phyloP scores from a whole-genome alignment of 2,888 invertebrate genomes.

The Agrypnus murinus region DNA sequence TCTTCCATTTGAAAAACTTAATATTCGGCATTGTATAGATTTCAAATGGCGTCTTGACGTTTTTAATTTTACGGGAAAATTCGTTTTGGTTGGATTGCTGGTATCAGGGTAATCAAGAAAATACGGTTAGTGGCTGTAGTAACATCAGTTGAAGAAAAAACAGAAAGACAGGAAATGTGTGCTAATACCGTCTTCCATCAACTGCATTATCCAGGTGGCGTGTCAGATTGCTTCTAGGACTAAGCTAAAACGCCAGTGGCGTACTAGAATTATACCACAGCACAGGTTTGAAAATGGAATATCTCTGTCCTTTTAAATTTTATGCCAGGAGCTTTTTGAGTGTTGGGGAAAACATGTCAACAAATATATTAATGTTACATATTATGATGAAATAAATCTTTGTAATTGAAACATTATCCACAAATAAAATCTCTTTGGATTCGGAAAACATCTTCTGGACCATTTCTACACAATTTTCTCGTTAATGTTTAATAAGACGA shows the following conservation, averaged over 20 bases:
- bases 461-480: slow-evolving; percentile 20
- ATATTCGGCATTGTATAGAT: slow-evolving; percentile 14
- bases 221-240: slow-evolving; percentile 44
- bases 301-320: slow-evolving; percentile 19
- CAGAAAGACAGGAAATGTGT: slow-evolving; percentile 31
- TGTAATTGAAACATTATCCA: too few relatives aligned
- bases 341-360: too few relatives aligned
- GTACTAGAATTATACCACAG: slow-evolving; percentile 22
- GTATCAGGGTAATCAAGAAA: slow-evolving; percentile 7
- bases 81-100: background rate
- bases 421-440: too few relatives aligned
- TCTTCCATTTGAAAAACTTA: slow-evolving; percentile 19
- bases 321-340: too few relatives aligned
- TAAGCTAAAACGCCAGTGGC: slow-evolving; percentile 41
- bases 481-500: slow-evolving; percentile 20
- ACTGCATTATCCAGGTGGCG: slow-evolving; percentile 48
- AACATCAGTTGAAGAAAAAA: slow-evolving; percentile 27
- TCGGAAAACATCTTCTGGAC: too few relatives aligned
- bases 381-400: too few relatives aligned
- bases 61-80: background rate
- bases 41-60: background rate
- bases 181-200: slow-evolving; percentile 48
- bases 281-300: slow-evolving; percentile 29
- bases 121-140: slow-evolving; percentile 9
- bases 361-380: too few relatives aligned